Percentiles rank a stretch among this genome's conserved stretches.
These are phyloP conservation scores for Drosophila carrolli DNA, from an alignment of 1,140 invertebrate genomes.

Conservation along the genomic window DNA sequence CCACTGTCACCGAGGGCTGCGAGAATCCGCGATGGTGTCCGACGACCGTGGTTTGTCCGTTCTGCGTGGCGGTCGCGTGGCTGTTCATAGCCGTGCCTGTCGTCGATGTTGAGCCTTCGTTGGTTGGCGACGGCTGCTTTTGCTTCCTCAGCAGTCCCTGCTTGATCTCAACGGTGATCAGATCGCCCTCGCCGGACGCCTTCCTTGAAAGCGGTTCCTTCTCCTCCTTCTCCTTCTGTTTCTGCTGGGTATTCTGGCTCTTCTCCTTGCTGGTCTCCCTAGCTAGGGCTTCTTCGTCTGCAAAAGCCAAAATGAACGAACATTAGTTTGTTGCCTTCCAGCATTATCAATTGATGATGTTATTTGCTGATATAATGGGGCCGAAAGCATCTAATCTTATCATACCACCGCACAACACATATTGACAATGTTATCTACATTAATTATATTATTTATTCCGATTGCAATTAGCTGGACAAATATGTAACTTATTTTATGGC, in stretches of 20 bases:
- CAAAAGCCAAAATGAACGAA: conserved; percentile 32
- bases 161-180: conserved; percentile 71
- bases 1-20: conserved; percentile 78
- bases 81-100: conserved; percentile 76
- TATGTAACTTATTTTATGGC: conserved; percentile 32
- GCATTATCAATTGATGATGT: conserved; percentile 8
- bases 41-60: conserved; percentile 84
- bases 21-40: conserved; percentile 84
- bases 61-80: conserved; percentile 82
- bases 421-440: conserved; percentile 12
- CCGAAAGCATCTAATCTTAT: conserved; percentile 39
- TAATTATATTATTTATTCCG: conserved; percentile 39
- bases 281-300: conserved; percentile 65
- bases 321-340: conserved; percentile 11
- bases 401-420: conserved; percentile 1
- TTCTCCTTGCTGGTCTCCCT: conserved; percentile 15
- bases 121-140: conserved; percentile 6
- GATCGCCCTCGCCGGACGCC: conserved; percentile 36
- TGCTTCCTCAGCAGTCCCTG: conserved; percentile 54
- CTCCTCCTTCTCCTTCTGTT: conserved; percentile 14
- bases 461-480: conserved; percentile 17
- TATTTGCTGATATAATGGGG: conserved; percentile 33
- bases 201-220: conserved; percentile 25
- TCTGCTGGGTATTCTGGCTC: conserved; percentile 16
- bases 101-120: conserved; percentile 12